Evolutionary conservation across 2,888 invertebrate species (phyloP), one percentile per base, ranked within the genome.

Genomic region (Ophraella communa): DNA sequence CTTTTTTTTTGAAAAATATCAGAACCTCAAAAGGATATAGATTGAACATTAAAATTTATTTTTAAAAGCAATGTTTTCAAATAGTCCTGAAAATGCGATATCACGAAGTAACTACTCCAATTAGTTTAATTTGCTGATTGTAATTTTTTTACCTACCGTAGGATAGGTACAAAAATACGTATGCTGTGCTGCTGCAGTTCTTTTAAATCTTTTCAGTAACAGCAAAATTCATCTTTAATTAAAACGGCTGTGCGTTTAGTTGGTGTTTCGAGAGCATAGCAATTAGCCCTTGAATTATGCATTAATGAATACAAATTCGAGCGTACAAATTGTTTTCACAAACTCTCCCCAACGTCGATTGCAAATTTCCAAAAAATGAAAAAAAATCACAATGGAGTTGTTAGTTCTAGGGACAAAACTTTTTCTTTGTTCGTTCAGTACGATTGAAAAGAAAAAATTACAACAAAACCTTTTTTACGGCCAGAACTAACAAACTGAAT

Each of bases 291-390:
- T 64, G 69, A 71, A 66, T 71, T 71, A 62, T 69, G 69, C 68
- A 71, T 71, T 67, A 71, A 71, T 71, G 71, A 71, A 67, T 69
- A 69, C 71, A 67, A 69, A 71, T 69, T 67, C 69, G 56, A 59
- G 63, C 66, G 62, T 61, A 62, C 66, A 64, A 68, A 66, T 64
- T 71, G 64, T 67, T 69, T 67, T 69, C 57, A 60, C 58, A 65
- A 65, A 59, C 64, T 61, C 49, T 58, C 44, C n/a, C 63, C 63
- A 58, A 59, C 62, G 51, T 65, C 67, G 56, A 69, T 69, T 53
- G 67, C 60, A 18, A 67, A 67, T 65, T 65, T 53, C 10, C 8
- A 30, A 30, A 30, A 24, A 53, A 60, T n/a, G n/a, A n/a, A n/a
- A n/a, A 66, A 65, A 63, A 65, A 60, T 63, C 52, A 66, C 62